Evolutionary conservation across 2,113 vertebrate genomes (phyloP).

Genomic region (Amphiprion ocellaris): DNA sequence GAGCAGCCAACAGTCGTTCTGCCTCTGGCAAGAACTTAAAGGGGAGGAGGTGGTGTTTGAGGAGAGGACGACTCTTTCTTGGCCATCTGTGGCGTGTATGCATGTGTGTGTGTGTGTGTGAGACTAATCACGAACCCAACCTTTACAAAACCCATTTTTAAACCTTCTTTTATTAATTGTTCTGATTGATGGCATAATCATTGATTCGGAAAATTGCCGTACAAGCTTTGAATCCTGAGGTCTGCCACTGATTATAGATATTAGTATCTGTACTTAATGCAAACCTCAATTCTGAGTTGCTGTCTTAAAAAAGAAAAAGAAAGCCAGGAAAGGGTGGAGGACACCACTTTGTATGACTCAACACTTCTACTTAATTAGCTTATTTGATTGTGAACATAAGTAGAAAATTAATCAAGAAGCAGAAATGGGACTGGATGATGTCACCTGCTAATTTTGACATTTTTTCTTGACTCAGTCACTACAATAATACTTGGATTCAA

Average conservation of each 20-base stretch:
- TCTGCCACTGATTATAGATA: constrained; percentile 56
- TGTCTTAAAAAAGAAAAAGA: constrained; percentile 7
- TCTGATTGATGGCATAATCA: constrained; percentile 46
- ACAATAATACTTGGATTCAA: background rate
- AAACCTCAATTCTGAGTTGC: constrained; percentile 36
- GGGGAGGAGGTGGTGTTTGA: constrained; percentile 47
- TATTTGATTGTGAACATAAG: constrained; percentile 34
- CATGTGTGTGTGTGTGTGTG: constrained; percentile 1
- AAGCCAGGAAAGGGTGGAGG: constrained; percentile 25
- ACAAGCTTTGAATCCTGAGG: constrained; percentile 8
- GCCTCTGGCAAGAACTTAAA: constrained; percentile 71
- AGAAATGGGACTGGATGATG: constrained; percentile 12
- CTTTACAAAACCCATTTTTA: constrained; percentile 43
- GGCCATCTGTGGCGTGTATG: constrained; percentile 23
- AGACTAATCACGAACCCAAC: constrained; percentile 45
- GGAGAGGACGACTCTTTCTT: constrained; percentile 26
- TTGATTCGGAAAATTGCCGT: constrained; percentile 43
- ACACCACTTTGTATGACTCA: constrained; percentile 24
- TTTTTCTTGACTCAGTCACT: background rate
- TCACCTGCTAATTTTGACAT: constrained; percentile 1
- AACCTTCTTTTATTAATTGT: constrained; percentile 45
- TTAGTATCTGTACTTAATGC: constrained; percentile 1
- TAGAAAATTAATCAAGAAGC: constrained; percentile 5
- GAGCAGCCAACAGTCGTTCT: constrained; percentile 76
- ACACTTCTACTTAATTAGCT: constrained; percentile 37